Conservation (phyloP, 2,888 invertebrate genomes). For the Mythimna impura region DNA sequence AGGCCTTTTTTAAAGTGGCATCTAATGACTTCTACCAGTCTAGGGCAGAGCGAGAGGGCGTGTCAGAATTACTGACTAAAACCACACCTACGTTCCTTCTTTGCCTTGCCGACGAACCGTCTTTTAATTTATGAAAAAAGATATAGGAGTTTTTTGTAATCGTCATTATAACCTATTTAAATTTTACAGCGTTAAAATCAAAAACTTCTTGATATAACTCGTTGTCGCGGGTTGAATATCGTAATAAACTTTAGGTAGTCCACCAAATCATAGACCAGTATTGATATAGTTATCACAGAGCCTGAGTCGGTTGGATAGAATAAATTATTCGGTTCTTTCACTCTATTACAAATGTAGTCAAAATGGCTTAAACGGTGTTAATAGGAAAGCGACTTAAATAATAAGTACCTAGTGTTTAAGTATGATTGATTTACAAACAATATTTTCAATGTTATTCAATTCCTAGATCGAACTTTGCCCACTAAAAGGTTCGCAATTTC, state of each 20-base stretch:
- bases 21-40: too few relatives aligned
- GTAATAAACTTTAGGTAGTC: neutral
- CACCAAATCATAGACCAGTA: neutral
- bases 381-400: neutral
- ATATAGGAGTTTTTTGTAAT: too few relatives aligned
- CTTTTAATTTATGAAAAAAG: too few relatives aligned
- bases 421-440: neutral
- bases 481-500: slow-evolving; percentile 73
- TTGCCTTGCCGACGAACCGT: too few relatives aligned
- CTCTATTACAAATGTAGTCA: neutral
- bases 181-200: too few relatives aligned
- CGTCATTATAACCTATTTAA: too few relatives aligned
- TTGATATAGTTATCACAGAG: neutral
- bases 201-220: too few relatives aligned
- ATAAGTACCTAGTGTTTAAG: neutral
- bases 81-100: too few relatives aligned
- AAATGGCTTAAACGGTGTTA: neutral
- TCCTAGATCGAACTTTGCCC: slow-evolving; percentile 61
- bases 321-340: neutral
- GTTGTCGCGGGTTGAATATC: too few relatives aligned
- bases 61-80: too few relatives aligned
- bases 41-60: too few relatives aligned
- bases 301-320: neutral
- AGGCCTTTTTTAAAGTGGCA: too few relatives aligned
- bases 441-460: slow-evolving; percentile 26